Percentiles rank a stretch among this genome's conserved stretches.
phyloP scores from a whole-genome alignment of 2,113 vertebrate species.

The Melanocharis versteri region DNA sequence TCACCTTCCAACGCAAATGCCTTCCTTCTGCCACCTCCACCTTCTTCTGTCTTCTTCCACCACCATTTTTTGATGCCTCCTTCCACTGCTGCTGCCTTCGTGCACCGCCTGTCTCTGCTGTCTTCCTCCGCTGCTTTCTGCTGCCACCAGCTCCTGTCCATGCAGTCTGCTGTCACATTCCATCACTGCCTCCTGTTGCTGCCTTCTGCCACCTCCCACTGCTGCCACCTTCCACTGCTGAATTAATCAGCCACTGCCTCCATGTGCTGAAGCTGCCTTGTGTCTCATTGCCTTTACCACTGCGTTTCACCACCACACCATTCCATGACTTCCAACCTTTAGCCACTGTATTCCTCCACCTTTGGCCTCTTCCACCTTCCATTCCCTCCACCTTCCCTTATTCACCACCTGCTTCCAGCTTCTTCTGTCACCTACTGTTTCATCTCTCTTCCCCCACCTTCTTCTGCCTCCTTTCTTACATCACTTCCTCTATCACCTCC shows the following conservation, averaged over 20 bases:
- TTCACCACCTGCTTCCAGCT: not conserved
- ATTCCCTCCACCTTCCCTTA: not conserved
- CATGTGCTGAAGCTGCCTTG: not conserved
- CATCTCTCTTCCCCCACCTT: not conserved
- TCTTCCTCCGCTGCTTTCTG: not conserved
- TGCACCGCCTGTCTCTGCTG: not conserved
- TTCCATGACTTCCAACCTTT: not conserved
- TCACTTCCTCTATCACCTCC: not conserved
- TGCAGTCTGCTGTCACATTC: not conserved
- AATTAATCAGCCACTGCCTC: not conserved
- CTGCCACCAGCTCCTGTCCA: not conserved
- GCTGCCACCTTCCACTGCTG: not conserved
- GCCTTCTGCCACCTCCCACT: not conserved
- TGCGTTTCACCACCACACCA: not conserved
- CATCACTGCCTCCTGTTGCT: not conserved
- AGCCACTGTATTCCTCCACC: not conserved
- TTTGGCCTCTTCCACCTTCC: not conserved
- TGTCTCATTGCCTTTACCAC: not conserved
- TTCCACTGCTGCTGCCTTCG: not conserved
- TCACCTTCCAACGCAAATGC: not conserved
- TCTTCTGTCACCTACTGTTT: not conserved
- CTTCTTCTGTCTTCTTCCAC: not conserved
- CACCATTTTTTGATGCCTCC: not conserved
- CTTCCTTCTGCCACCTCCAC: not conserved
- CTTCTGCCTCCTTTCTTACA: not conserved